Base-by-base conservation (phyloP, 2,888 invertebrate species). In the Xylocampa areola region DNA sequence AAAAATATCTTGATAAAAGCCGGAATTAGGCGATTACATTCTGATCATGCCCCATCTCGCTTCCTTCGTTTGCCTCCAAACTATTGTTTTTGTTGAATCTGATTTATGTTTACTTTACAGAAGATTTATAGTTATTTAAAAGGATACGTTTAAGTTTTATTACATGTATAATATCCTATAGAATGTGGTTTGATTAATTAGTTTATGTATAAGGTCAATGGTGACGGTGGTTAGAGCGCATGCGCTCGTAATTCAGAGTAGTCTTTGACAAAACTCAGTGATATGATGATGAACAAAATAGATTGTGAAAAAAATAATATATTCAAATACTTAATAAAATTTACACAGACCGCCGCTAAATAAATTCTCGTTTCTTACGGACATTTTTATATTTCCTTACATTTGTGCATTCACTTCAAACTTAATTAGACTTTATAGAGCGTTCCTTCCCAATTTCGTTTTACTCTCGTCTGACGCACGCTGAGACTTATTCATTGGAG, bases 351-450 rank as follows among this genome's bases (percentile, higher is more conserved):
- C 59, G 64, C 74, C 72, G 47, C 76, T 68, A 78, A 83, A 86
- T 86, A 85, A 88, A 88, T 88, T 87, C 82, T 80, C 68, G 74
- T 85, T 82, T 80, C 77, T 81, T 79, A 82, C 80, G 80, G 78
- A 80, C 80, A 81, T 87, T 90, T 91, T 91, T 89, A 89, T 88
- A 90, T 90, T 88, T 90, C 88, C 86, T 87, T 91, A 88, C 88
- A 87, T 89, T 91, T 91, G 89, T 91, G 89, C 90, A 88, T 92
- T 91, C 89, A 90, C 89, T 92, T 90, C 88, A 89, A 91, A 91
- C 92, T 92, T 93, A 94, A 94, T 94, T 94, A 93, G 92, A 93
- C 86, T 93, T 93, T 93, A 92, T 94, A 92, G 92, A 93, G 92
- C 92, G 91, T 93, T 93, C 89, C 93, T 91, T 89, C 92, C 86